Percentiles rank a stretch among this genome's conserved stretches.
These are phyloP conservation scores for Pteropus rufus DNA, from an alignment of 2,797 vertebrate species.

Conservation along the genomic window DNA sequence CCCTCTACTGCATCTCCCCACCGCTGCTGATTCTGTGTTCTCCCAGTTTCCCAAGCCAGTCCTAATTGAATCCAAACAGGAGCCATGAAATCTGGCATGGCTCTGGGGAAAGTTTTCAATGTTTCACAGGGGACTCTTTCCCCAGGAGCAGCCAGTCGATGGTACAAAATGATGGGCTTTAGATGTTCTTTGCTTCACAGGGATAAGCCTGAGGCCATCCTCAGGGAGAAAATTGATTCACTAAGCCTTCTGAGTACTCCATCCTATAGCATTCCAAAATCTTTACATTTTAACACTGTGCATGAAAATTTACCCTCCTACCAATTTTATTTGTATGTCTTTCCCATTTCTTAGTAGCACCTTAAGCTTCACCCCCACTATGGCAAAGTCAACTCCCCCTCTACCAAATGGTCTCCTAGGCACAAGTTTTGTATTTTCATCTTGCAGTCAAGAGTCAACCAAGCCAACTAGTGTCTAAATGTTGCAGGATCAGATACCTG, in stretches of 20 bases:
- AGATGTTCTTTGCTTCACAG: conserved; percentile 32
- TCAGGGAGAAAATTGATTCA: conserved; percentile 9
- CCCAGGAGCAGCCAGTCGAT: neutral
- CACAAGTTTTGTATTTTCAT: conserved; percentile 13
- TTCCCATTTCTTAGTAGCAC: neutral
- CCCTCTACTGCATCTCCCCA: neutral
- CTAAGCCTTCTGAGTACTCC: neutral
- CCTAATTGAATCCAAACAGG: conserved; percentile 36
- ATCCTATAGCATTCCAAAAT: neutral
- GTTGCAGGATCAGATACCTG: neutral
- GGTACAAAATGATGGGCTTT: conserved; percentile 35
- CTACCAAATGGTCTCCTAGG: neutral
- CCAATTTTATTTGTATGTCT: neutral
- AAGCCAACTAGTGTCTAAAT: neutral
- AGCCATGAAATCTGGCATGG: neutral
- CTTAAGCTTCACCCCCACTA: neutral
- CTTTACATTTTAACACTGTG: neutral
- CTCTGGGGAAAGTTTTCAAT: conserved; percentile 18
- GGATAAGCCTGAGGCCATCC: neutral
- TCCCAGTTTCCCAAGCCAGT: neutral
- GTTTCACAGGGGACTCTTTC: neutral
- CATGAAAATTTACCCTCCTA: neutral
- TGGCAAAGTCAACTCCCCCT: neutral
- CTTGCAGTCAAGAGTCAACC: neutral
- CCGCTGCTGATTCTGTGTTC: neutral